Evolutionary conservation across 64 coral and sea anemone species (phyloP).

Genomic region (Platygyra sinensis): DNA sequence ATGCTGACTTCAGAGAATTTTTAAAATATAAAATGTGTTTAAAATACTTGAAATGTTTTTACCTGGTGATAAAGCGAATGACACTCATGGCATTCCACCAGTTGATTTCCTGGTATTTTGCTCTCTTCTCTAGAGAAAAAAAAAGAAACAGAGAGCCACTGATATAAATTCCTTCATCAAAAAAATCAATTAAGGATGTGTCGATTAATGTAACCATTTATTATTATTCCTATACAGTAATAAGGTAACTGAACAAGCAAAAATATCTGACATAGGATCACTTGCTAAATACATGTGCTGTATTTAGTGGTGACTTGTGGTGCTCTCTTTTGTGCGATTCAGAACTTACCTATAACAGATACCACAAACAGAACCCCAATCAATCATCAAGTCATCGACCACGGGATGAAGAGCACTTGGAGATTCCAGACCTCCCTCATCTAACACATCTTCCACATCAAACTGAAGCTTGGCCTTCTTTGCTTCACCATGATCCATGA

Average conservation of each 20-base stretch:
- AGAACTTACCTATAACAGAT: conserved; percentile 79
- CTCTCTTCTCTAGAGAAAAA: conserved; percentile 66
- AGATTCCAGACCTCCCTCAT: conserved; percentile 77
- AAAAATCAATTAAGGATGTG: no score
- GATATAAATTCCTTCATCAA: no score
- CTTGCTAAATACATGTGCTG: no score
- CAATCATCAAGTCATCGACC: conserved; percentile 86
- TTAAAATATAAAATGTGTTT: no score
- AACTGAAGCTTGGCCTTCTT: conserved; percentile 88
- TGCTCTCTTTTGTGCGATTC: no score
- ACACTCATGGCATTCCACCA: conserved; percentile 98
- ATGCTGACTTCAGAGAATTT: no score
- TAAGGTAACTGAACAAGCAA: no score
- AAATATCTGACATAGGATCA: no score
- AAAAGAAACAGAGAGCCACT: neutral
- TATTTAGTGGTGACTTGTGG: no score
- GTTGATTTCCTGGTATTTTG: conserved; percentile 81
- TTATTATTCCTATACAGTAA: no score
- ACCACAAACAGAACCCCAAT: conserved; percentile 76
- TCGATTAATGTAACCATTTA: no score
- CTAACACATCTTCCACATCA: conserved; percentile 60
- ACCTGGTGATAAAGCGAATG: conserved; percentile 97
- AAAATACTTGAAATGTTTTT: neutral
- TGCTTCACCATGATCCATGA: conserved; percentile 60
- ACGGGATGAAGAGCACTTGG: conserved; percentile 52